A percentile compares a stretch with the other conserved stretches of the same genome.
phyloP scores from a whole-genome alignment of 2,888 invertebrate species.

The Kryphioiulus occultus region DNA sequence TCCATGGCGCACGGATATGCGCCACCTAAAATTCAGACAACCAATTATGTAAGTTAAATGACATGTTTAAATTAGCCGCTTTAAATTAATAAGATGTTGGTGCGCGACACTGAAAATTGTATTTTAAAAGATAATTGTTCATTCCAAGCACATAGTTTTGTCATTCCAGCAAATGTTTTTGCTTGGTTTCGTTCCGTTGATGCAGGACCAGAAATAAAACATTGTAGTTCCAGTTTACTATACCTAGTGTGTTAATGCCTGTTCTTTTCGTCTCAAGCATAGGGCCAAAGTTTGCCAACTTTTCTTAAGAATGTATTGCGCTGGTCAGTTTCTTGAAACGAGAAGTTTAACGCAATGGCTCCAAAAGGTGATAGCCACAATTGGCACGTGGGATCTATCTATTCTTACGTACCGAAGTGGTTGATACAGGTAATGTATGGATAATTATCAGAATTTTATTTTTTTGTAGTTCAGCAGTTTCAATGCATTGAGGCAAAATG shows the following conservation, averaged over 20 bases:
- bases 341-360: no score
- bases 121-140: neutral
- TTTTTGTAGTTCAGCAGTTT: no score
- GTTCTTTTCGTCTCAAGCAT: neutral
- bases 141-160: neutral
- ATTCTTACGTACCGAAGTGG: no score
- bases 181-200: neutral
- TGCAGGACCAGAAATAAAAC: neutral
- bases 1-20: neutral
- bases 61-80: neutral
- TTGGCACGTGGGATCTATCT: no score
- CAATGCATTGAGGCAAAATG: no score
- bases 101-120: neutral
- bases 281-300: no score
- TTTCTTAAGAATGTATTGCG: no score
- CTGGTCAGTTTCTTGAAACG: no score
- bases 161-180: neutral
- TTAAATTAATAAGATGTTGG: neutral
- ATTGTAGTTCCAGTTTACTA: conserved; percentile 5
- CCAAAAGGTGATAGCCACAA: no score
- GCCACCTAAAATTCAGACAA: neutral
- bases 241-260: neutral
- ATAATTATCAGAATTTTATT: no score
- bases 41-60: neutral
- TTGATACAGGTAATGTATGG: no score